Conservation (phyloP, 2,888 invertebrate species). For the Tachina lurida region DNA sequence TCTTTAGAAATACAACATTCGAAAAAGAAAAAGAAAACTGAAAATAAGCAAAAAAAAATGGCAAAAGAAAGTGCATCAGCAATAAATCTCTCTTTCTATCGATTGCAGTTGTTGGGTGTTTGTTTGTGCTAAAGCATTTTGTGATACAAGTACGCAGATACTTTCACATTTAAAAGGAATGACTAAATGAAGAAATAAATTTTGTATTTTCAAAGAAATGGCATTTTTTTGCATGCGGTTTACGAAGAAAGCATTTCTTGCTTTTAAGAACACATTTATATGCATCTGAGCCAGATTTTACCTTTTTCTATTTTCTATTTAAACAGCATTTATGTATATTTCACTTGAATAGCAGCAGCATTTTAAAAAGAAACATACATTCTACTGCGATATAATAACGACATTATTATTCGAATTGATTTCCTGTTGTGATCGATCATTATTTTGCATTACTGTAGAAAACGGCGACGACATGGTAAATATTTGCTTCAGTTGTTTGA, state of each 20-base stretch:
- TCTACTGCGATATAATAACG: constrained; percentile 23
- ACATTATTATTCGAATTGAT: constrained; percentile 40
- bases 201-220: constrained; percentile 6
- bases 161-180: constrained; percentile 19
- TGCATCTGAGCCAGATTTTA: constrained; percentile 10
- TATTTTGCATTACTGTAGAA: constrained; percentile 18
- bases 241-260: not conserved
- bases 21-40: constrained; percentile 7
- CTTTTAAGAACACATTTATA: not conserved
- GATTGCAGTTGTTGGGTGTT: constrained; percentile 19
- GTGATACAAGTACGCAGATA: constrained; percentile 3
- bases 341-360: not conserved
- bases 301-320: not conserved
- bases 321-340: constrained; percentile 7
- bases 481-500: not conserved
- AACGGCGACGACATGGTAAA: not conserved
- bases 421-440: constrained; percentile 39
- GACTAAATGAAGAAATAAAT: constrained; percentile 1
- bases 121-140: not conserved
- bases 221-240: constrained; percentile 22
- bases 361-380: not conserved
- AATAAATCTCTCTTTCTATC: constrained; percentile 59
- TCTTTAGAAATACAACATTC: constrained; percentile 39
- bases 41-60: not conserved
- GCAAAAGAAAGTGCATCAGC: constrained; percentile 58